Evolutionary conservation across 2,797 vertebrate genomes (phyloP).

Genomic region (Loris lydekkerianus): DNA sequence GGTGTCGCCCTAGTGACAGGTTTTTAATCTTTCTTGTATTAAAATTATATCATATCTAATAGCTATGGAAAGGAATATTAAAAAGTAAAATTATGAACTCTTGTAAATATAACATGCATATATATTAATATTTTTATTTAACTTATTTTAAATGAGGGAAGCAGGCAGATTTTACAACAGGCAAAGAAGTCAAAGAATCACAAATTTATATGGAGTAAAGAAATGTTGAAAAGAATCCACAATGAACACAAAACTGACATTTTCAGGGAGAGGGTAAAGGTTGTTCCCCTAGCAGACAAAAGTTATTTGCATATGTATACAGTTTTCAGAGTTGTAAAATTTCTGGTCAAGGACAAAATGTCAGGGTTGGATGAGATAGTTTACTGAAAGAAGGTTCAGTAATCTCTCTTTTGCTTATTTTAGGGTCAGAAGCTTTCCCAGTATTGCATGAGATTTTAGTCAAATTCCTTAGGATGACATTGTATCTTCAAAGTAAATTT

Average conservation of each 20-base stretch:
- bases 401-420: neutral
- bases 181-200: neutral
- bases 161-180: neutral
- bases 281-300: neutral
- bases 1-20: neutral
- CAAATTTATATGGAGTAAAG: neutral
- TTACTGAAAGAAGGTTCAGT: neutral
- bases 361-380: no score
- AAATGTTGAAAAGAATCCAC: neutral
- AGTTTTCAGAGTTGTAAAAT: neutral
- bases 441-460: neutral
- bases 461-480: neutral
- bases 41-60: neutral
- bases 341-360: neutral
- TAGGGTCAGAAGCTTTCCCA: neutral
- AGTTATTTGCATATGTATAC: neutral
- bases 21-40: slow-evolving; percentile 30
- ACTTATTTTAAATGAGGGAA: neutral
- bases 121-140: slow-evolving; percentile 7
- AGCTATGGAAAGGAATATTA: neutral
- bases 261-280: neutral
- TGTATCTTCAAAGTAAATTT: neutral
- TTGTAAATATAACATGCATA: neutral
- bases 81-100: neutral
- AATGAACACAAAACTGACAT: neutral